Conservation (phyloP, 1,140 invertebrate genomes). For the Drosophila nebulosa region DNA sequence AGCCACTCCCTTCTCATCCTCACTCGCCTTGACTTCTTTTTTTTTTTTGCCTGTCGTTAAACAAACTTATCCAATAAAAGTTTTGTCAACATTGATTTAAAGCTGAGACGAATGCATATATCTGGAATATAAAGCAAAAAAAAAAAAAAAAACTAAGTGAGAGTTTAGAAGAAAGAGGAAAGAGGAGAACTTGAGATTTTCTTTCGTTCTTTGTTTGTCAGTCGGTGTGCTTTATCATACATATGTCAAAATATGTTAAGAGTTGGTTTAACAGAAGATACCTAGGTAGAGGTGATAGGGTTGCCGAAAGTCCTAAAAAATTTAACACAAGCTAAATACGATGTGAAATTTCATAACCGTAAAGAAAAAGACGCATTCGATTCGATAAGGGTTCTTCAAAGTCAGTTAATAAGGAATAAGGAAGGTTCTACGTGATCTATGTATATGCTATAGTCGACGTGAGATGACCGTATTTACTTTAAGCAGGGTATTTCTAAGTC, state of each 20-base stretch:
- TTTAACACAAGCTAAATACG: no score
- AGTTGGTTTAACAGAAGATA: neutral
- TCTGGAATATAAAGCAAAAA: constrained; percentile 33
- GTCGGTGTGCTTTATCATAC: neutral
- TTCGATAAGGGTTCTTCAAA: no score
- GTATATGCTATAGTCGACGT: neutral
- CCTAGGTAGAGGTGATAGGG: neutral
- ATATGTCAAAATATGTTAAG: constrained; percentile 35
- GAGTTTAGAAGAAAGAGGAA: neutral
- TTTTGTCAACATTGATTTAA: constrained; percentile 81
- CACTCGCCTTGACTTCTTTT: neutral
- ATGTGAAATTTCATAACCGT: no score
- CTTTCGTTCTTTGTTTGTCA: constrained; percentile 17
- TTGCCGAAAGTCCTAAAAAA: neutral
- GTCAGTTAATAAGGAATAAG: no score
- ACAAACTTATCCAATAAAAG: constrained; percentile 81
- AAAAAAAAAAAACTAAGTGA: neutral
- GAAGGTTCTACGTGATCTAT: no score
- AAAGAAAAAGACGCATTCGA: no score
- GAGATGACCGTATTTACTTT: no score
- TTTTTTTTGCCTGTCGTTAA: constrained; percentile 63
- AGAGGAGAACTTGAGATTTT: constrained; percentile 37
- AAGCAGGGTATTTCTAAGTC: no score
- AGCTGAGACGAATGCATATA: constrained; percentile 68
- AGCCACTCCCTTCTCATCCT: constrained; percentile 34